A percentile compares a stretch with the other conserved stretches of the same genome.
Evolutionary conservation across 2,797 vertebrate genomes (phyloP).

Genomic region (Diglossa cyanea): DNA sequence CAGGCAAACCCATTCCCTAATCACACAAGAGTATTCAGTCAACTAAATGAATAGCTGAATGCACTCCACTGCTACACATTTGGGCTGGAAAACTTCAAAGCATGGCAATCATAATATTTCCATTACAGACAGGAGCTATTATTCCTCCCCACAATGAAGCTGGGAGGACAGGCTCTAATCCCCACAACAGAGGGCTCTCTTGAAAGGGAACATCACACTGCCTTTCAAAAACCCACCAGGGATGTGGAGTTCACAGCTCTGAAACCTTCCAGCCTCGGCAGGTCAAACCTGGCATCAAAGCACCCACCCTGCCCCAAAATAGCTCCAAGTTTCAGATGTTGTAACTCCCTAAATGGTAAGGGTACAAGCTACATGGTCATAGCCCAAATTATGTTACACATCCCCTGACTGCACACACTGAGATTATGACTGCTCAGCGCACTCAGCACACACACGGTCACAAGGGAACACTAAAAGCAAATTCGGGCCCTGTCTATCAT

Average conservation of each 20-base stretch:
- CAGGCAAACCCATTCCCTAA: neutral
- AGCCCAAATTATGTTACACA: conserved; percentile 52
- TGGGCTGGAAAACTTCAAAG: neutral
- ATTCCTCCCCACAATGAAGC: neutral
- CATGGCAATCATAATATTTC: neutral
- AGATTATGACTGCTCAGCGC: conserved; percentile 80
- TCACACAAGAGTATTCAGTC: neutral
- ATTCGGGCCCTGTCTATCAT: conserved; percentile 83
- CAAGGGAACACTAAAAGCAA: conserved; percentile 87
- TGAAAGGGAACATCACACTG: neutral
- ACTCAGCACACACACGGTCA: conserved; percentile 60
- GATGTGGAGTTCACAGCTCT: neutral
- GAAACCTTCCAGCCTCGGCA: neutral
- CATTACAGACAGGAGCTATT: neutral
- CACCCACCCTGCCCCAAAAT: neutral
- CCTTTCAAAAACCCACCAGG: neutral
- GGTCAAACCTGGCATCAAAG: neutral
- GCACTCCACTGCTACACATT: neutral
- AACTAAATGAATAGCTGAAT: neutral
- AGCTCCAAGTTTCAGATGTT: neutral
- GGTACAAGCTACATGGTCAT: conserved; percentile 50
- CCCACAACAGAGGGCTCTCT: neutral
- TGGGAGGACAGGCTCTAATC: neutral
- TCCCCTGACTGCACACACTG: conserved; percentile 65
- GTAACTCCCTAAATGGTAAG: neutral